Evolutionary conservation across 53 echinoderm and acorn worm genomes (phyloP).

Genomic region (Patiria pectinifera): DNA sequence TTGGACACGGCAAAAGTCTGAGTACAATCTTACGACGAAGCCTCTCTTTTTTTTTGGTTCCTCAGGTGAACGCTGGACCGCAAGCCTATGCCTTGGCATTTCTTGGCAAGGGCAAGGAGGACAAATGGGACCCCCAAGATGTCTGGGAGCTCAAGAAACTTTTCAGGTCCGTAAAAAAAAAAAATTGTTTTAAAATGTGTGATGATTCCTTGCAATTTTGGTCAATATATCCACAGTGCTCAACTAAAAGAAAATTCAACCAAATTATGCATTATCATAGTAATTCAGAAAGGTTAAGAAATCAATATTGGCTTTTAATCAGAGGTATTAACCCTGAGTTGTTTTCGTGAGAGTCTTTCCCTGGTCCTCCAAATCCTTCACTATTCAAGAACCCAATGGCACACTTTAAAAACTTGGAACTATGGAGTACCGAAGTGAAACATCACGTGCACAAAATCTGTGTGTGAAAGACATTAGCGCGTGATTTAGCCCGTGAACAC

Average conservation of each 20-base stretch:
- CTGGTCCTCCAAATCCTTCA: neutral
- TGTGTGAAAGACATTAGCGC: too few relatives aligned
- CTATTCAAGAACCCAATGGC: too few relatives aligned
- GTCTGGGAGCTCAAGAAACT: constrained; percentile 88
- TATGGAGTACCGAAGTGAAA: too few relatives aligned
- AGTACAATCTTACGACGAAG: neutral
- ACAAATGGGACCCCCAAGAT: constrained; percentile 74
- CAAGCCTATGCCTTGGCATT: constrained; percentile 97
- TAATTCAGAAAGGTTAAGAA: neutral
- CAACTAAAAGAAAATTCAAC: too few relatives aligned
- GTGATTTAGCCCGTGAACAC: too few relatives aligned
- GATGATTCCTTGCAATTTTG: too few relatives aligned
- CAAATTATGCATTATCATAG: neutral
- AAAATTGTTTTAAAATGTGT: too few relatives aligned
- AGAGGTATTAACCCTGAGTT: too few relatives aligned
- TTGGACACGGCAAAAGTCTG: neutral
- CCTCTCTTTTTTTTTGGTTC: neutral
- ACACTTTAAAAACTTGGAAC: too few relatives aligned
- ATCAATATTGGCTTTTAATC: neutral
- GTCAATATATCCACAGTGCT: too few relatives aligned
- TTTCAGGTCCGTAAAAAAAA: constrained; percentile 76
- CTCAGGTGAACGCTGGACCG: constrained; percentile 95
- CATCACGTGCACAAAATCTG: too few relatives aligned
- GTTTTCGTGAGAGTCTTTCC: neutral
- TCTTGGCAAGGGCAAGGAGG: constrained; percentile 80